phyloP scores from a whole-genome alignment of 2,113 vertebrate genomes.

The Tringa solitaria region DNA sequence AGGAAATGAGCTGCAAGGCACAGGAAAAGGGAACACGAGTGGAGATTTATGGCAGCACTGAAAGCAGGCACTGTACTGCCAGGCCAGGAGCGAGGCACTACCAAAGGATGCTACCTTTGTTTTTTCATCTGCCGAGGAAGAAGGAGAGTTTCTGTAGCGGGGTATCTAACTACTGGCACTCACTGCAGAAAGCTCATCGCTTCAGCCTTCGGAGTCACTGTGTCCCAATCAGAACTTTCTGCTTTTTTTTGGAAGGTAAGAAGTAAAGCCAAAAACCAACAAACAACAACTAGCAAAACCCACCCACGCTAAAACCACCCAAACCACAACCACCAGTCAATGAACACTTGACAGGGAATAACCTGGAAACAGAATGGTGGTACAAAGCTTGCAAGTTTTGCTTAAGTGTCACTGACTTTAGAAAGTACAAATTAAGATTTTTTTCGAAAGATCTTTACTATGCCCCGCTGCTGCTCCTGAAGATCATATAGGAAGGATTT shows the following conservation, averaged over 20 bases:
- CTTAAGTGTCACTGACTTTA: not conserved
- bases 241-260: not conserved
- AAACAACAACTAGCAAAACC: not conserved
- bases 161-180: not conserved
- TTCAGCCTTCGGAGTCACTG: not conserved
- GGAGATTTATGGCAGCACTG: constrained; percentile 57
- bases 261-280: not conserved
- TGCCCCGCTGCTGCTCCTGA: not conserved
- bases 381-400: not conserved
- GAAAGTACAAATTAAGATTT: not conserved
- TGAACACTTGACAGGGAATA: not conserved
- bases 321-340: not conserved
- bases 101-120: constrained; percentile 43
- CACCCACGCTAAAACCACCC: not conserved
- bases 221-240: not conserved
- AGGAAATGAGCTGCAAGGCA: constrained; percentile 67
- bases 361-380: not conserved
- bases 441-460: not conserved
- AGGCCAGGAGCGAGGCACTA: constrained; percentile 12
- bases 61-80: constrained; percentile 64
- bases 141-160: not conserved
- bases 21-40: constrained; percentile 65
- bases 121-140: not conserved
- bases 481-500: not conserved
- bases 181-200: not conserved